Base-by-base conservation (phyloP, 30 jellyfish, hydroid and myxozoan species). In the Chrysaora quinquecirrha region DNA sequence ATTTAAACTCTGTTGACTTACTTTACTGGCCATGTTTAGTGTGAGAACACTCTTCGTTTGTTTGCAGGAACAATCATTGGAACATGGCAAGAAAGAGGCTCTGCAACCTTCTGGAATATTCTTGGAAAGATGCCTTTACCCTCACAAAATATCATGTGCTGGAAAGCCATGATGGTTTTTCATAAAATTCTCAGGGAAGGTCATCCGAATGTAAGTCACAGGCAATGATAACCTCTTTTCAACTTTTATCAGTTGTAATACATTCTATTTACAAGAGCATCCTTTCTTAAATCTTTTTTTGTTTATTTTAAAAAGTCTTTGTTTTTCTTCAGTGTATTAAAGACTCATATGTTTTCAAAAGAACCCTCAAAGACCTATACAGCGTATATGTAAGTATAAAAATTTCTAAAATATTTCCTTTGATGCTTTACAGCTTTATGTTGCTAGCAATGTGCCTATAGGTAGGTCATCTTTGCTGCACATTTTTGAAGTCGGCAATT, bases 71-170 rank as follows among this genome's bases (percentile, higher is more conserved):
- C 97, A 0, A 90, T 90, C 24, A 90, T 90, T 22, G 97, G 97
- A 25, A 90, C 97, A 48, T 90, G 97, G 97, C 97, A 90, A 31
- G 97, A 90, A 48, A 79, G 92, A 31, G 97, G 97, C 1, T 80
- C 88, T 27, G 86, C 95, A 20, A 90, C 87, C 43, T 90, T 90
- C 85, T 90, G 97, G 97, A 72, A 35, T 50, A 73, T 90, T 20
- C 80, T 90, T 56, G 97, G 97, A 23, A 66, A 86, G 30, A 87
- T 80, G 89, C 97, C 97, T 21, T 72, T 90, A 30, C 97, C 97
- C 16, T 82, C 96, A 0, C 97, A 90, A 47, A 79, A 89, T 34
- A 67, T 90, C 61, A 70, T 90, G 92, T 90, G 97, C 65, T 90
- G 97, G 97, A 90, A 90, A 61, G 84, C 96, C 25, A 19, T 90